A percentile compares a stretch with the other conserved stretches of the same genome.
phyloP scores from a whole-genome alignment of 2,113 vertebrate genomes.

The Sitta europaea region DNA sequence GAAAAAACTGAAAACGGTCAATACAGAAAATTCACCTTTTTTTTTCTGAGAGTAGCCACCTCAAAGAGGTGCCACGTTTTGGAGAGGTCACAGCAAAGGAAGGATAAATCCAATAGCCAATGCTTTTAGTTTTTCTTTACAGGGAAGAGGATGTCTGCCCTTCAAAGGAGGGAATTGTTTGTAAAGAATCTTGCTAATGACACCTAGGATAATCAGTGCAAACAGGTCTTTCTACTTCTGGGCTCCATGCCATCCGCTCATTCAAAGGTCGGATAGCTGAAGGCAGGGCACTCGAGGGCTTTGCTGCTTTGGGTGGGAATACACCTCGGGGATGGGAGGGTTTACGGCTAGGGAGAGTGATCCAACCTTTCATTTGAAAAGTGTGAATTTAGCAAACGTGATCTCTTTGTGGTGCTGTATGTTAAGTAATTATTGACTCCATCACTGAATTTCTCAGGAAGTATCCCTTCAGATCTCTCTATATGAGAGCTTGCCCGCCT shows the following conservation, averaged over 20 bases:
- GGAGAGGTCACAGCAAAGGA: neutral
- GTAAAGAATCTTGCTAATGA: constrained; percentile 40
- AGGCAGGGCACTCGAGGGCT: neutral
- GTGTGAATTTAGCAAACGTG: neutral
- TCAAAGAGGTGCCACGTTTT: neutral
- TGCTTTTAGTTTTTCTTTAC: neutral
- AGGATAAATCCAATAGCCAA: neutral
- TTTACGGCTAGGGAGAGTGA: neutral
- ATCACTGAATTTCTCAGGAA: neutral
- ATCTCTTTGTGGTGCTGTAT: neutral
- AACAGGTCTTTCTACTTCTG: constrained; percentile 63
- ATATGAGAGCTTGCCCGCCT: neutral
- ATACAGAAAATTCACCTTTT: neutral
- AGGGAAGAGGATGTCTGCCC: neutral
- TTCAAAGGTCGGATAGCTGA: neutral
- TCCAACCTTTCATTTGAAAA: neutral
- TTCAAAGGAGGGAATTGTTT: constrained; percentile 13
- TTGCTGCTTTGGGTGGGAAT: constrained; percentile 12
- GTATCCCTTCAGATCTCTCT: neutral
- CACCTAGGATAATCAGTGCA: constrained; percentile 21
- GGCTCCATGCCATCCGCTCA: constrained; percentile 23
- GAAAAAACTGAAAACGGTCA: neutral
- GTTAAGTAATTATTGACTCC: neutral
- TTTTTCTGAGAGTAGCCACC: neutral
- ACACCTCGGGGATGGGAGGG: neutral